phyloP scores from a whole-genome alignment of 1,140 invertebrate species.

The Drosophila neocordata region DNA sequence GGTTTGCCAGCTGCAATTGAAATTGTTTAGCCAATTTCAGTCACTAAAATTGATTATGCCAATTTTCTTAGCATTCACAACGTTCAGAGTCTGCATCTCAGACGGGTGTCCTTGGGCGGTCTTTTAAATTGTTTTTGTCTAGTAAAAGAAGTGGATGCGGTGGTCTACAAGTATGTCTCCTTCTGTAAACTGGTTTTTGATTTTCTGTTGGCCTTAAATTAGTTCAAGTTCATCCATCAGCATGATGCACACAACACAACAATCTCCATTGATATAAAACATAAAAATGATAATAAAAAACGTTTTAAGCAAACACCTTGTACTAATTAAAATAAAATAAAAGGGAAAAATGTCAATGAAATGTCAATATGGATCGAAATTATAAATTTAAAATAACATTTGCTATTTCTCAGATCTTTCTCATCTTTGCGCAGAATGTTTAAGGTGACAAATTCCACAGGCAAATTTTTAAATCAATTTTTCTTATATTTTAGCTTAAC shows the following conservation, averaged over 20 bases:
- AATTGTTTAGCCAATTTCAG: constrained; percentile 9
- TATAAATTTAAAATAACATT: background rate
- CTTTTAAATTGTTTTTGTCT: background rate
- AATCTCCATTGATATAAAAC: constrained; percentile 10
- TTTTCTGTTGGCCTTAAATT: constrained; percentile 5
- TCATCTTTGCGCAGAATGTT: background rate
- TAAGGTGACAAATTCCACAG: too few species aligned
- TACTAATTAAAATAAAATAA: constrained; percentile 1
- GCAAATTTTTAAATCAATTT: too few species aligned
- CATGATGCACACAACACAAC: constrained; percentile 4
- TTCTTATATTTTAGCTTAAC: too few species aligned
- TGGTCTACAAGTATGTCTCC: background rate
- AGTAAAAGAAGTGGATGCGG: constrained; percentile 6
- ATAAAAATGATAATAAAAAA: constrained; percentile 1
- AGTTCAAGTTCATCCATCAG: constrained; percentile 10
- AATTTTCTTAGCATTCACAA: background rate
- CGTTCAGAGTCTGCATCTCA: background rate
- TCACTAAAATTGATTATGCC: constrained; percentile 5
- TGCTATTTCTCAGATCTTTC: background rate
- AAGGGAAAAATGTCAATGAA: constrained; percentile 2
- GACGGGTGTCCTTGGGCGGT: background rate
- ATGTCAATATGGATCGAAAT: constrained; percentile 3
- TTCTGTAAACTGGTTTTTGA: constrained; percentile 3
- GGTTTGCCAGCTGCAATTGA: background rate
- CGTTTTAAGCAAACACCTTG: constrained; percentile 5